A percentile compares a stretch with the other conserved stretches of the same genome.
phyloP scores from a whole-genome alignment of 2,888 invertebrate species.

The Nineta flava region DNA sequence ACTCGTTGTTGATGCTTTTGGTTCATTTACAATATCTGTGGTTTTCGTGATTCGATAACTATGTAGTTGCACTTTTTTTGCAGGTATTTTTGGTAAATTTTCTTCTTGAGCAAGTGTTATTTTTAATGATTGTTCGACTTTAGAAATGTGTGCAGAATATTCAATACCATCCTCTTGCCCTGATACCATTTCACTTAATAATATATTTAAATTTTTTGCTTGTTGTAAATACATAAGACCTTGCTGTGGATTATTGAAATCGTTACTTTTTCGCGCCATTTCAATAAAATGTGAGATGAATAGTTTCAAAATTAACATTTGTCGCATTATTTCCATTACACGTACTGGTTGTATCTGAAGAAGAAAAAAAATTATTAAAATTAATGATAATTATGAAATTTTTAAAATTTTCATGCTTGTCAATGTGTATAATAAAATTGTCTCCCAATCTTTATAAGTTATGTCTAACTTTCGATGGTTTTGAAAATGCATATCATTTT shows the following conservation, averaged over 20 bases:
- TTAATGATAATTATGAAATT: too few relatives aligned
- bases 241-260: constrained; percentile 41
- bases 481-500: too few relatives aligned
- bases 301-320: constrained; percentile 47
- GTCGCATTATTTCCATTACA: constrained; percentile 39
- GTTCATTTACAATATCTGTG: not conserved
- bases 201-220: constrained; percentile 43
- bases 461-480: too few relatives aligned
- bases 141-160: constrained; percentile 36
- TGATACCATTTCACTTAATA: constrained; percentile 40
- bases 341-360: constrained; percentile 29
- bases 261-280: constrained; percentile 48
- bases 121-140: constrained; percentile 33
- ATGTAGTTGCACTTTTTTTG: not conserved
- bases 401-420: too few relatives aligned
- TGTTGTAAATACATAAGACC: constrained; percentile 54
- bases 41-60: not conserved
- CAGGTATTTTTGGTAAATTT: not conserved
- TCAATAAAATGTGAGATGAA: constrained; percentile 56
- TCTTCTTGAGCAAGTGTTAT: constrained; percentile 1
- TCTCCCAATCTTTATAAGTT: too few relatives aligned
- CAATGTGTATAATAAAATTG: too few relatives aligned
- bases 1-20: not conserved
- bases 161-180: constrained; percentile 36
- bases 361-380: too few relatives aligned